A percentile compares a stretch with the other conserved stretches of the same genome.
Evolutionary conservation across 2,888 invertebrate genomes (phyloP).

Genomic region (Chymomyza caudatula): DNA sequence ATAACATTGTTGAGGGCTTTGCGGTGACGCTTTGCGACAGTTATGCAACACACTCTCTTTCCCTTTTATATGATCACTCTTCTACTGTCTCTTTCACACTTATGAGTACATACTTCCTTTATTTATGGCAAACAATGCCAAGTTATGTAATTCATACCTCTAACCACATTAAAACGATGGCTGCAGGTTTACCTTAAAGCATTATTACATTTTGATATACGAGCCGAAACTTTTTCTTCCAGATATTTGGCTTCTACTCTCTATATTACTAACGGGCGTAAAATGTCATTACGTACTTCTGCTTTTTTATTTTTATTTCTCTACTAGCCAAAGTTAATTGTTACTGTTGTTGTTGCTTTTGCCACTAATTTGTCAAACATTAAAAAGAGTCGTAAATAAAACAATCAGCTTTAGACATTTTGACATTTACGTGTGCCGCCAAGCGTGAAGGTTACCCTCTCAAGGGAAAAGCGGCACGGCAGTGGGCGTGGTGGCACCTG

Average conservation of each 20-base stretch:
- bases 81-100: background rate
- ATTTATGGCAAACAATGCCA: background rate
- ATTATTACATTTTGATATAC: conserved; percentile 2
- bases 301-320: conserved; percentile 5
- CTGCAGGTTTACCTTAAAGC: background rate
- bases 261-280: background rate
- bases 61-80: background rate
- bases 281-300: conserved; percentile 55
- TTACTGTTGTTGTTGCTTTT: conserved; percentile 27
- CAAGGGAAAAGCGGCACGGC: background rate
- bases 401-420: conserved; percentile 67
- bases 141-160: background rate
- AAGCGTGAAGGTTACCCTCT: conserved; percentile 58
- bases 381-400: conserved; percentile 68
- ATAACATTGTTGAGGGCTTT: background rate
- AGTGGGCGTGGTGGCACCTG: background rate
- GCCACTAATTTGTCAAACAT: conserved; percentile 68
- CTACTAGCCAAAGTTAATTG: conserved; percentile 35
- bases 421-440: conserved; percentile 53
- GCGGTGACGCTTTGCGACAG: background rate
- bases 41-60: background rate
- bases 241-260: background rate
- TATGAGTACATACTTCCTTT: background rate
- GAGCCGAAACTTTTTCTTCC: background rate
- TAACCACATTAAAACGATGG: background rate